Base-by-base conservation (phyloP, 2,113 vertebrate genomes). In the Parus major region DNA sequence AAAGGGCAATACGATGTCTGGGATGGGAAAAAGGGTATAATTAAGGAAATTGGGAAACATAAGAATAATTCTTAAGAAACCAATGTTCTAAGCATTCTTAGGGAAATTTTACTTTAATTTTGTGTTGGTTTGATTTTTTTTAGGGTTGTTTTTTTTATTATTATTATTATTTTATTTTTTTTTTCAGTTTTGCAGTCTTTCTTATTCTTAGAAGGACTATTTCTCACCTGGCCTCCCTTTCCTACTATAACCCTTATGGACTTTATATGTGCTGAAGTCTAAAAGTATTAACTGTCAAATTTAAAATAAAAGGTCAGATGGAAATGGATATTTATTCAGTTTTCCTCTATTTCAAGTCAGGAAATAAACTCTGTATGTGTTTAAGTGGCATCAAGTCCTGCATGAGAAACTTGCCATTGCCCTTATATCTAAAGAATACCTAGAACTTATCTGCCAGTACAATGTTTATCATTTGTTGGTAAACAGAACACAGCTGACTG, bases 111-210 rank as follows among this genome's bases (percentile, higher is more conserved):
- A 5, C 7, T 46, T 49, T 9, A 73, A 5, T n/a, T 77, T 46
- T 69, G 2, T 29, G 16, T 2, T 2, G 0, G 8, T 47, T 76
- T 39, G 10, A 4, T 3, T 31, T 12, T 15, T 52, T 39, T 39
- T 39, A n/a, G n/a, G n/a, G n/a, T 18, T 10, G 36, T 9, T 39
- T 39, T 39, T 39, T 39, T 39, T 39, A 10, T 10, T 10, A 39
- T 39, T 10, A 39, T 39, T 39, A 39, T 39, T 39, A 12, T 39
- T 35, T 75, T 28, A 5, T 61, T 17, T 15, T 5, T 35, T 33
- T 39, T 78, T 52, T 14, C 0, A 19, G 0, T 68, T 61, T 68
- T 77, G 1, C 4, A 29, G 5, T 75, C 22, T 55, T 79, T 3
- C 4, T 78, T 77, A 50, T 46, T 50, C 18, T 86, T 73, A 71